Conservation (phyloP, 2,888 invertebrate genomes). For the Cactoblastis cactorum region DNA sequence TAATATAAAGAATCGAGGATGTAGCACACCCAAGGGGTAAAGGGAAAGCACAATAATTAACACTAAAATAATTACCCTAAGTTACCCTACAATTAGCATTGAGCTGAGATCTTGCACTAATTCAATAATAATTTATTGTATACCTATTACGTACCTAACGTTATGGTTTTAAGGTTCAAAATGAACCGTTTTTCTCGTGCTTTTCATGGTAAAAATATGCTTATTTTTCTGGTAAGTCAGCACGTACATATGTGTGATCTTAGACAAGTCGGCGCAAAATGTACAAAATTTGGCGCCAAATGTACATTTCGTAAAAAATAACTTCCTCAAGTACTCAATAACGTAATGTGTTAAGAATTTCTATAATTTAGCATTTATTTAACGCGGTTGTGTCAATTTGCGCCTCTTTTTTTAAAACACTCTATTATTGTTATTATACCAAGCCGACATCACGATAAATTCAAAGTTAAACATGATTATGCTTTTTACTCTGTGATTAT, state of each 20-base stretch:
- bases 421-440: conserved; percentile 1
- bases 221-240: conserved; percentile 1
- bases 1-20: conserved; percentile 26
- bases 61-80: conserved; percentile 58
- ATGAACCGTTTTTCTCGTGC: background rate
- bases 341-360: too few species aligned
- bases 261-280: background rate
- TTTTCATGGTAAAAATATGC: background rate
- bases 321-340: too few species aligned
- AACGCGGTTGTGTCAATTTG: background rate
- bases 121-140: conserved; percentile 39
- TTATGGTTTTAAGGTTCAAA: conserved; percentile 20
- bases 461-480: background rate
- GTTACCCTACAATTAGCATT: conserved; percentile 70
- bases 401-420: background rate
- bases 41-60: conserved; percentile 64
- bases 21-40: conserved; percentile 49
- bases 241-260: conserved; percentile 8
- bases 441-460: conserved; percentile 1
- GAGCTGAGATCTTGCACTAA: conserved; percentile 77
- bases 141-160: conserved; percentile 16
- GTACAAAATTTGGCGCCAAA: background rate
- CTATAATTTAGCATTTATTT: background rate
- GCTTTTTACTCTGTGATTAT: background rate
- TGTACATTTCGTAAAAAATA: background rate